phyloP scores from a whole-genome alignment of 2,113 vertebrate species.

The Gallinago jamesoni region DNA sequence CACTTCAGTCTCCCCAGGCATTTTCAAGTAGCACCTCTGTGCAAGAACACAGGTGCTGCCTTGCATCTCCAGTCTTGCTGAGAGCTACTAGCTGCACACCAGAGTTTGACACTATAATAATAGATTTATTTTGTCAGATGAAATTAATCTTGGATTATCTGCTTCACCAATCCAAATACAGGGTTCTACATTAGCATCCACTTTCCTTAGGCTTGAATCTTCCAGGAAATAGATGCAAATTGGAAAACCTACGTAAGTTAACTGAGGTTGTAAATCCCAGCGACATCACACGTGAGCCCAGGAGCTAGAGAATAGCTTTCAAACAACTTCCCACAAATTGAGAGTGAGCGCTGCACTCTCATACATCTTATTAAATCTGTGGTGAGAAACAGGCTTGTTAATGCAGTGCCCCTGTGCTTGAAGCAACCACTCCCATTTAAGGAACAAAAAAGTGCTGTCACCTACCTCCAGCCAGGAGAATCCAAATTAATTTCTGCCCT shows the following conservation, averaged over 20 bases:
- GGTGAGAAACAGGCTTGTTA: background rate
- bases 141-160: slow-evolving; percentile 77
- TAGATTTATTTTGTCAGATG: slow-evolving; percentile 66
- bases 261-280: slow-evolving; percentile 42
- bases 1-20: background rate
- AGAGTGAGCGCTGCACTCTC: background rate
- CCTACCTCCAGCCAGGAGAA: background rate
- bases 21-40: background rate
- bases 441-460: background rate
- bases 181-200: slow-evolving; percentile 58
- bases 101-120: slow-evolving; percentile 54
- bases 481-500: background rate
- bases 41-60: background rate
- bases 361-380: slow-evolving; percentile 22
- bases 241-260: slow-evolving; percentile 27
- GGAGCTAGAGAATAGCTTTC: slow-evolving; percentile 37
- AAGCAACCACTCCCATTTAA: background rate
- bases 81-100: background rate
- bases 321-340: slow-evolving; percentile 44
- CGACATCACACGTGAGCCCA: background rate
- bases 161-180: slow-evolving; percentile 68
- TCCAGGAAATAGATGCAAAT: slow-evolving; percentile 68
- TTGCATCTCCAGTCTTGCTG: slow-evolving; percentile 15
- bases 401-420: background rate
- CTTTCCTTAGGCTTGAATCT: slow-evolving; percentile 62